These are phyloP conservation scores for Serilophus lunatus DNA, from an alignment of 2,113 vertebrate species.

Conservation along the genomic window DNA sequence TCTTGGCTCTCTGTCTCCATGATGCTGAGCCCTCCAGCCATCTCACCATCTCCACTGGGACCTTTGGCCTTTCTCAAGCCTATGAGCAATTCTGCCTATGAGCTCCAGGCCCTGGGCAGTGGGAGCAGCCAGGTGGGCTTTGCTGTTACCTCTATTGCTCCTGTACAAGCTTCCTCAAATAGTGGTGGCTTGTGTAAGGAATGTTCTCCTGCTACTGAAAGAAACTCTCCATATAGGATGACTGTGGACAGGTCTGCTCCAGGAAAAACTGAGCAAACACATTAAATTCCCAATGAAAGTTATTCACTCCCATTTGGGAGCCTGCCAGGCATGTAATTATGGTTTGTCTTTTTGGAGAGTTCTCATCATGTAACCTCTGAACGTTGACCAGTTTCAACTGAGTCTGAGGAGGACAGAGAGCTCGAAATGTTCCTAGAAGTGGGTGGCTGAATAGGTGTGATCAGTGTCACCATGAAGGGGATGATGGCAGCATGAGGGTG, in stretches of 20 bases:
- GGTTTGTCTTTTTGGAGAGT: background rate
- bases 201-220: background rate
- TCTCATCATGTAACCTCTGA: background rate
- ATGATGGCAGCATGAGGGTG: background rate
- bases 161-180: background rate
- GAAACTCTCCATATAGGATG: fast-evolving
- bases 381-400: background rate
- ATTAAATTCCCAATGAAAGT: background rate
- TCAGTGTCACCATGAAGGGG: background rate
- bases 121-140: background rate
- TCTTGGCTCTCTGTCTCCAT: background rate
- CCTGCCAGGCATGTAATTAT: background rate
- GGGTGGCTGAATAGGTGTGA: background rate
- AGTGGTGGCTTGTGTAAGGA: background rate
- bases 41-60: background rate
- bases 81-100: background rate
- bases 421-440: background rate
- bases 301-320: background rate
- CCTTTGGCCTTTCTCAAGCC: background rate
- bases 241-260: background rate
- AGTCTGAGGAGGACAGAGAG: background rate
- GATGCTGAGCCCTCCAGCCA: background rate
- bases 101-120: fast-evolving
- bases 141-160: background rate
- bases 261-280: background rate